Percentiles rank a stretch among this genome's conserved stretches.
Evolutionary conservation across 2,797 vertebrate species (phyloP).

Genomic region (Petrocephalus schoutedeni): DNA sequence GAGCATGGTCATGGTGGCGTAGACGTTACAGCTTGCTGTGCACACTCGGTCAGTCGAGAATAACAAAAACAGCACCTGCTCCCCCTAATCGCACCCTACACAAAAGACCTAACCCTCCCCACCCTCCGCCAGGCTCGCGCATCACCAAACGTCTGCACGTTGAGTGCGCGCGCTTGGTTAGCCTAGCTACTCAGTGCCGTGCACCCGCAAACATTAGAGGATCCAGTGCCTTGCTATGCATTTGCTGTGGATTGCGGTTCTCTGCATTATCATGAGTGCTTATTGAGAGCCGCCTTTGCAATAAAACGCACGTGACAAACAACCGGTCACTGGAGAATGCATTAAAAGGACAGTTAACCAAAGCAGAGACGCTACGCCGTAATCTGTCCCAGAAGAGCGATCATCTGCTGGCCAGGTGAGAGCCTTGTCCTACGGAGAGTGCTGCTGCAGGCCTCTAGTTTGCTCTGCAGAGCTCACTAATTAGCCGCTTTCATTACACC

Average conservation of each 20-base stretch:
- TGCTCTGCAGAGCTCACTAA: neutral
- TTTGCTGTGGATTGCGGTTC: neutral
- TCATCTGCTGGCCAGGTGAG: neutral
- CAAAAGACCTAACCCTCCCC: neutral
- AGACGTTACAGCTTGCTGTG: neutral
- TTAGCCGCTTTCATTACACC: neutral
- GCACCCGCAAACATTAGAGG: neutral
- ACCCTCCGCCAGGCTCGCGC: neutral
- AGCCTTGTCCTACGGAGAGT: neutral
- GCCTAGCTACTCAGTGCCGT: neutral
- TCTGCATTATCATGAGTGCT: neutral
- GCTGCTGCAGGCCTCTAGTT: neutral
- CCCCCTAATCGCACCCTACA: neutral
- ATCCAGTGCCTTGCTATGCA: neutral
- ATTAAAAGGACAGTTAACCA: neutral
- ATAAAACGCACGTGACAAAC: neutral
- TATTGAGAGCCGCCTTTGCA: neutral
- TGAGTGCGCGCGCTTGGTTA: neutral
- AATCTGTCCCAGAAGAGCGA: neutral
- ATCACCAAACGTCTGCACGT: neutral
- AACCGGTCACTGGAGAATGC: neutral
- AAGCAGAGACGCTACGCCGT: neutral
- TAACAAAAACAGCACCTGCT: slow-evolving; percentile 9
- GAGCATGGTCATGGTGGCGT: neutral
- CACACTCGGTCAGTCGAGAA: neutral